phyloP scores from a whole-genome alignment of 1,140 invertebrate species.

The Drosophila sproati region DNA sequence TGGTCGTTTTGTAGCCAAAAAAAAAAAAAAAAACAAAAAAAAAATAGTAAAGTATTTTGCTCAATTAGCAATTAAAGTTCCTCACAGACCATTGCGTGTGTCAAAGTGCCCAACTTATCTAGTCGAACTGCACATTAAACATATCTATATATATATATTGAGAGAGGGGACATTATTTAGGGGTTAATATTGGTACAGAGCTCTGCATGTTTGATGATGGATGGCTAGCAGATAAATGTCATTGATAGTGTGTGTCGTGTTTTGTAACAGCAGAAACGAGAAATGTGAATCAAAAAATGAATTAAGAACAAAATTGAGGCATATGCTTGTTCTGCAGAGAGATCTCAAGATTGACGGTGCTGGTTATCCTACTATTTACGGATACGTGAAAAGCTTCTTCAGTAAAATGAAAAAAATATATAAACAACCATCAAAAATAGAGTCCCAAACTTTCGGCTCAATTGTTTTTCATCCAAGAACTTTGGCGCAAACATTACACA shows the following conservation, averaged over 20 bases:
- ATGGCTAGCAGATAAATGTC: constrained; percentile 55
- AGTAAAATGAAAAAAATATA: no score
- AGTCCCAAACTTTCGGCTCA: no score
- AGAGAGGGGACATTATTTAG: constrained; percentile 14
- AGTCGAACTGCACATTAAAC: constrained; percentile 1
- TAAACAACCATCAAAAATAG: no score
- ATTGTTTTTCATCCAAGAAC: no score
- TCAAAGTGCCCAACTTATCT: constrained; percentile 27
- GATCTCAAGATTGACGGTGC: neutral
- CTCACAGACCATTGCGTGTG: constrained; percentile 62
- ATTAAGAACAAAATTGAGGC: neutral
- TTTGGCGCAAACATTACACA: neutral
- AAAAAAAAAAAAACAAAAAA: no score
- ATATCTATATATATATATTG: neutral
- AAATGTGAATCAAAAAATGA: neutral
- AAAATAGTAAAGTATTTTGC: constrained; percentile 54
- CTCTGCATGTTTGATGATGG: constrained; percentile 51
- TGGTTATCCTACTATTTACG: no score
- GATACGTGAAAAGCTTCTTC: no score
- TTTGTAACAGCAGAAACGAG: constrained; percentile 2
- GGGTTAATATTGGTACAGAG: constrained; percentile 44
- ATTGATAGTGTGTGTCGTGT: constrained; percentile 55
- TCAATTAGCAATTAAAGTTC: constrained; percentile 77
- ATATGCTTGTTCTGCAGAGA: neutral
- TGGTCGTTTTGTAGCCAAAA: constrained; percentile 55